These are phyloP conservation scores for Anoura caudifer DNA, from an alignment of 2,113 vertebrate genomes.

Conservation along the genomic window DNA sequence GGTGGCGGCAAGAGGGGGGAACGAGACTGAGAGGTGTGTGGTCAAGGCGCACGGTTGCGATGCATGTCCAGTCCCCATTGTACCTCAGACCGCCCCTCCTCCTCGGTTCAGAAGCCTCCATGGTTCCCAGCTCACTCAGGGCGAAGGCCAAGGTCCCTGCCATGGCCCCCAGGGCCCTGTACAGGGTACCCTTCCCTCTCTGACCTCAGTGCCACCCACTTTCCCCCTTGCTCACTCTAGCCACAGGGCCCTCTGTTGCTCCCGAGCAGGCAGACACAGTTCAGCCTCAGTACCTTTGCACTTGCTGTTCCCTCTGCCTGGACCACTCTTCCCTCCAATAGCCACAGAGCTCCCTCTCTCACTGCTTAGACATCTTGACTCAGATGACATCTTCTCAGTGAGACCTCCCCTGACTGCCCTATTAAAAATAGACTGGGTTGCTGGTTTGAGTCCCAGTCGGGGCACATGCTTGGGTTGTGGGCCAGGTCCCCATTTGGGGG, in stretches of 20 bases:
- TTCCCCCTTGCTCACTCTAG: background rate
- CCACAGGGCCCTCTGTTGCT: background rate
- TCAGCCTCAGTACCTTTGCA: background rate
- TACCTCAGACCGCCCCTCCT: fast-evolving
- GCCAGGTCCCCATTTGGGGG: too few relatives aligned
- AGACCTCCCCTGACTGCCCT: background rate
- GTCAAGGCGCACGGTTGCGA: too few relatives aligned
- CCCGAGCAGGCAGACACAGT: background rate
- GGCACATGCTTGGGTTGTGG: too few relatives aligned
- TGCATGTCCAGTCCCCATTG: fast-evolving
- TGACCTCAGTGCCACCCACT: background rate
- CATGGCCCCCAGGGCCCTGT: background rate
- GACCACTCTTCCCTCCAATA: background rate
- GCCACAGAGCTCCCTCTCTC: too few relatives aligned
- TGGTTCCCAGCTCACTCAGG: background rate
- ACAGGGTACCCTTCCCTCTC: background rate
- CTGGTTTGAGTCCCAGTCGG: too few relatives aligned
- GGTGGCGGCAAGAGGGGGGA: too few relatives aligned
- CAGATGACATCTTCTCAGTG: background rate
- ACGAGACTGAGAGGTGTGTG: fast-evolving
- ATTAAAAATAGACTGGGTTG: background rate
- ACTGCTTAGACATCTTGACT: background rate
- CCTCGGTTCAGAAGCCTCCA: background rate
- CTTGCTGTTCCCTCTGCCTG: fast-evolving
- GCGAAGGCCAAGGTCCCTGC: background rate